Evolutionary conservation across 2,888 invertebrate species (phyloP).

Genomic region (Pammene fasciana): DNA sequence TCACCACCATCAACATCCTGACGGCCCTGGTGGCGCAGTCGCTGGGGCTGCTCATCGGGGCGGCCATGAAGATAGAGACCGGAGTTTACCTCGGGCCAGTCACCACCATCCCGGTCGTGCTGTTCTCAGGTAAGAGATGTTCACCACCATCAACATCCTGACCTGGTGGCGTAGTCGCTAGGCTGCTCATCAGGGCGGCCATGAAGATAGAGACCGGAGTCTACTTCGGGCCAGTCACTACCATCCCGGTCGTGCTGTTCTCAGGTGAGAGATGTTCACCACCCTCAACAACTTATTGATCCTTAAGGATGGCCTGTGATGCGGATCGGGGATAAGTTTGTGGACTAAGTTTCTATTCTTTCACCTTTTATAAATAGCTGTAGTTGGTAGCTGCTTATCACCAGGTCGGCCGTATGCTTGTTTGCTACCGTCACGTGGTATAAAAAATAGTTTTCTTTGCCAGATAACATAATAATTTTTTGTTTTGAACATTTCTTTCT

Average conservation of each 20-base stretch:
- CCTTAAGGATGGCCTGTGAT: not conserved
- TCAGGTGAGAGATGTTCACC: conserved; percentile 69
- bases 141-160: not conserved
- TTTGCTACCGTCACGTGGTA: too few species aligned
- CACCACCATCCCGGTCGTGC: conserved; percentile 94
- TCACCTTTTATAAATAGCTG: too few species aligned
- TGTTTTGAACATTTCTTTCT: too few species aligned
- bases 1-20: conserved; percentile 88
- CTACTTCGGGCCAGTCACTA: conserved; percentile 93
- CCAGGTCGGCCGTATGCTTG: too few species aligned
- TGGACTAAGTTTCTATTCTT: too few species aligned
- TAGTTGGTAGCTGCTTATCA: too few species aligned
- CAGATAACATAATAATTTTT: too few species aligned
- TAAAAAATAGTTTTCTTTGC: too few species aligned
- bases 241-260: conserved; percentile 95
- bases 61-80: conserved; percentile 93
- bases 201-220: conserved; percentile 92
- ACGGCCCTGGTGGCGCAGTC: conserved; percentile 97
- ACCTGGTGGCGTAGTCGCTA: conserved; percentile 94
- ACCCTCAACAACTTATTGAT: not conserved
- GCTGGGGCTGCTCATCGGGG: conserved; percentile 95
- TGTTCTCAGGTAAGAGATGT: conserved; percentile 86
- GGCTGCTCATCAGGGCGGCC: conserved; percentile 97
- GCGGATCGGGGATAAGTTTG: too few species aligned
- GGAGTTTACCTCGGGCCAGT: conserved; percentile 93